Conservation (phyloP, 2,888 invertebrate species). For the Thysanoteuthis rhombus region DNA sequence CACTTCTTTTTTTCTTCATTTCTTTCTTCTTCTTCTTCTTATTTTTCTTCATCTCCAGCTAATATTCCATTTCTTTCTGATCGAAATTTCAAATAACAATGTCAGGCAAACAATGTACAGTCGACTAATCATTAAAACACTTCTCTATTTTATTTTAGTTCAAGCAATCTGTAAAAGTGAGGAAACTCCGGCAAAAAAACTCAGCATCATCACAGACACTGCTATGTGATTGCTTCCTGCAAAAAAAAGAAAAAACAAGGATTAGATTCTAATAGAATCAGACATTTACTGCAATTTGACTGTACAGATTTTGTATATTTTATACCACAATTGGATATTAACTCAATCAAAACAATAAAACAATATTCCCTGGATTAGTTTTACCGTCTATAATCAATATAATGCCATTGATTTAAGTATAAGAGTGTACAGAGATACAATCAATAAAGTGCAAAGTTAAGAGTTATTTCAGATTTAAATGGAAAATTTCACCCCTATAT, state of each 20-base stretch:
- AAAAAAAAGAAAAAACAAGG: background rate
- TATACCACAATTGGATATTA: background rate
- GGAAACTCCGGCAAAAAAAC: background rate
- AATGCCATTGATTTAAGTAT: too few species aligned
- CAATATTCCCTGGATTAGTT: too few species aligned
- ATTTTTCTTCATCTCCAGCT: background rate
- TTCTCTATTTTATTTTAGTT: background rate
- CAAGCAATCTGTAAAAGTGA: slow-evolving; percentile 20
- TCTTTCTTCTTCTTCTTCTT: background rate
- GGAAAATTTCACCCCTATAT: too few species aligned
- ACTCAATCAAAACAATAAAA: background rate
- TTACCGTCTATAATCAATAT: too few species aligned
- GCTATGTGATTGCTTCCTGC: slow-evolving; percentile 17
- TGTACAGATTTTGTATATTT: too few species aligned
- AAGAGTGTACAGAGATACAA: too few species aligned
- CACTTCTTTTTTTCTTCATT: background rate
- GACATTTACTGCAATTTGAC: background rate
- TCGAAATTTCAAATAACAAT: background rate
- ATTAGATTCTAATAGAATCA: background rate
- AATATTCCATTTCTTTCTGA: slow-evolving; percentile 12
- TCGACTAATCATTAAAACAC: background rate
- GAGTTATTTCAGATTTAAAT: too few species aligned
- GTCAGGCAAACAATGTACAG: background rate
- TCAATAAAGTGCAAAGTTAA: too few species aligned
- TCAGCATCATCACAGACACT: background rate